Evolutionary conservation across 2,888 invertebrate species (phyloP).

Genomic region (Drosophila robusta): DNA sequence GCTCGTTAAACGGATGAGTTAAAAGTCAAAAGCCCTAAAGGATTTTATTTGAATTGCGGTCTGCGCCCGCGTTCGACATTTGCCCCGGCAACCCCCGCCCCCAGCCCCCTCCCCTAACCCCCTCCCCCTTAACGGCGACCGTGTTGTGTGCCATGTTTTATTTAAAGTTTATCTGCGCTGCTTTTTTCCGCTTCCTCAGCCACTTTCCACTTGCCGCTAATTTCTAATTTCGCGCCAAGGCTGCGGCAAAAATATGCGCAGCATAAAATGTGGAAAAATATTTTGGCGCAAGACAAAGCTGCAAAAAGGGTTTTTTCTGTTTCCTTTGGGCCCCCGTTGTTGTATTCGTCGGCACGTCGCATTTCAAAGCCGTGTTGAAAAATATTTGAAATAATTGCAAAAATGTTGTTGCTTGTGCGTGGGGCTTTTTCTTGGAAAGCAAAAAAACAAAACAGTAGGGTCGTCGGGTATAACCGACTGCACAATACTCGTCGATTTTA

Average conservation of each 20-base stretch:
- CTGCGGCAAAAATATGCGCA: conserved; percentile 66
- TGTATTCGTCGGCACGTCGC: conserved; percentile 66
- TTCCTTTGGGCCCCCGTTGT: conserved; percentile 3
- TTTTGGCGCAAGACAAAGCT: conserved; percentile 67
- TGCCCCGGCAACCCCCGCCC: conserved; percentile 22
- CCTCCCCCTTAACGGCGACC: not conserved
- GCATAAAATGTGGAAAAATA: conserved; percentile 80
- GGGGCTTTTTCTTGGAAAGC: too few relatives aligned
- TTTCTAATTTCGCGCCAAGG: conserved; percentile 77
- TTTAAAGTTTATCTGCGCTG: conserved; percentile 75
- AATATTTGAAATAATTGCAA: conserved; percentile 80
- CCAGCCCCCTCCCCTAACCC: not conserved
- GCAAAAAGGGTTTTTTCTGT: conserved; percentile 48
- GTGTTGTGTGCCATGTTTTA: conserved; percentile 70
- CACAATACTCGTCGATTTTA: too few relatives aligned
- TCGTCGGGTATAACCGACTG: too few relatives aligned
- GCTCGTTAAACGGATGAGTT: conserved; percentile 81
- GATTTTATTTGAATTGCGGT: conserved; percentile 83
- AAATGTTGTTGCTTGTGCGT: conserved; percentile 54
- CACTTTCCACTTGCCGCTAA: conserved; percentile 71
- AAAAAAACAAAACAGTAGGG: too few relatives aligned
- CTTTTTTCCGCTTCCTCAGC: conserved; percentile 51
- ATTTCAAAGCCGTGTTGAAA: conserved; percentile 78
- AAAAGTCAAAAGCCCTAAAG: conserved; percentile 84
- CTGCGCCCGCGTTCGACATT: conserved; percentile 70